These are phyloP conservation scores for Nycticebus coucang DNA, from an alignment of 2,113 vertebrate genomes.

Conservation along the genomic window DNA sequence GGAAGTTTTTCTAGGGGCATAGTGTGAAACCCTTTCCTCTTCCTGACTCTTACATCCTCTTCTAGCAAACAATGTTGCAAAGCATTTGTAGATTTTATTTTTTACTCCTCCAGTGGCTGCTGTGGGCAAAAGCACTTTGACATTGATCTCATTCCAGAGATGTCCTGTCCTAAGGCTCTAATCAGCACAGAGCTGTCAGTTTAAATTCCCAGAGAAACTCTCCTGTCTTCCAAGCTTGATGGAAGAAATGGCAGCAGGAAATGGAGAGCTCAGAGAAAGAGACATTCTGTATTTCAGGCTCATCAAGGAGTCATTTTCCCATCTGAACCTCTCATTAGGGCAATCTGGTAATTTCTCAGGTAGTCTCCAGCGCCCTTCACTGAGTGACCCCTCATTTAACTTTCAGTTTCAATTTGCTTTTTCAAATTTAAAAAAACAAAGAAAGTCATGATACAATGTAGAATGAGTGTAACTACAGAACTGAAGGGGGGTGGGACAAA, in stretches of 20 bases:
- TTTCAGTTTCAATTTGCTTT: slow-evolving; percentile 32
- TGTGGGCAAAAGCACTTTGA: slow-evolving; percentile 62
- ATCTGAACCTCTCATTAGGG: not conserved
- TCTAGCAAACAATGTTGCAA: slow-evolving; percentile 36
- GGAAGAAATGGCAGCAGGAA: slow-evolving; percentile 61
- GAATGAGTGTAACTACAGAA: not conserved
- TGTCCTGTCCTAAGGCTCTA: slow-evolving; percentile 75
- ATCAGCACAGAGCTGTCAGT: slow-evolving; percentile 73
- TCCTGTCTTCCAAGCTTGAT: slow-evolving; percentile 55
- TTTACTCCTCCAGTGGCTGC: not conserved
- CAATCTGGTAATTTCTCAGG: not conserved
- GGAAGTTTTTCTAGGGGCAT: not conserved
- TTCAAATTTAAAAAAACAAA: not conserved
- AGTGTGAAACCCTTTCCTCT: not conserved
- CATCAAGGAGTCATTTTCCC: slow-evolving; percentile 60
- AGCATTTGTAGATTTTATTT: slow-evolving; percentile 44
- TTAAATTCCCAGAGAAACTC: slow-evolving; percentile 78
- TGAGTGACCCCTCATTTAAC: not conserved
- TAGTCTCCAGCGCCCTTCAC: slow-evolving; percentile 17
- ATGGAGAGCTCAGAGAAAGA: slow-evolving; percentile 57
- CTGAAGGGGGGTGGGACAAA: not conserved
- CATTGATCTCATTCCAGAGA: slow-evolving; percentile 76
- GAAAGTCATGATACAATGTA: not conserved
- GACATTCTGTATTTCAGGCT: slow-evolving; percentile 16
- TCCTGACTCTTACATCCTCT: slow-evolving; percentile 69